Percentiles rank a stretch among this genome's conserved stretches.
These are phyloP conservation scores for Pheosia gnoma DNA, from an alignment of 2,888 invertebrate genomes.

Conservation along the genomic window DNA sequence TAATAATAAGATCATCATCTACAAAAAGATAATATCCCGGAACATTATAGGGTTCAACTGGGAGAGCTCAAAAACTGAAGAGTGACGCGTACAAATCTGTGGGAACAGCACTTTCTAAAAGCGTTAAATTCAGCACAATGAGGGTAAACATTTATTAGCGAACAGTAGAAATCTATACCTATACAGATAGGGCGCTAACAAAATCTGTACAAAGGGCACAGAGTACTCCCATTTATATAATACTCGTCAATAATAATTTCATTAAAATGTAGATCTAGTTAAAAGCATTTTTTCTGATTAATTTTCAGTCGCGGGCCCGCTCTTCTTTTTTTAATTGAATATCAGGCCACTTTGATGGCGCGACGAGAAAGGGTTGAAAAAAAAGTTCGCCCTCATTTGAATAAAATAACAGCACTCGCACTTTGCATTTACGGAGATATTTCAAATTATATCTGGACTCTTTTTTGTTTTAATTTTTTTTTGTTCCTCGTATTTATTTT, in stretches of 20 bases:
- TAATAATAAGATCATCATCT: no score
- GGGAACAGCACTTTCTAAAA: background rate
- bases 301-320: slow-evolving; percentile 80
- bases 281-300: slow-evolving; percentile 85
- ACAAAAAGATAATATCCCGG: no score
- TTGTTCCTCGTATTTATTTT: slow-evolving; percentile 82
- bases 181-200: slow-evolving; percentile 34
- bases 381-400: slow-evolving; percentile 83
- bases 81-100: no score
- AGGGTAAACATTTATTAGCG: slow-evolving; percentile 25
- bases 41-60: no score
- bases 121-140: slow-evolving; percentile 12
- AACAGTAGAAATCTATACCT: background rate
- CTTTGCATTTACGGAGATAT: slow-evolving; percentile 84
- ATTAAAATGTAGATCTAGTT: slow-evolving; percentile 85
- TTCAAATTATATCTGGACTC: slow-evolving; percentile 84
- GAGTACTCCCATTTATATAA: slow-evolving; percentile 74
- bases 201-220: slow-evolving; percentile 66
- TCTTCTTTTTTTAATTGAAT: slow-evolving; percentile 84
- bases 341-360: slow-evolving; percentile 84
- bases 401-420: slow-evolving; percentile 84
- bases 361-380: slow-evolving; percentile 79
- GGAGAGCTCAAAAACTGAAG: no score
- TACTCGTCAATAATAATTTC: slow-evolving; percentile 84
- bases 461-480: slow-evolving; percentile 81